Base-by-base conservation (phyloP, 2,113 vertebrate species). In the Carassius carassius region DNA sequence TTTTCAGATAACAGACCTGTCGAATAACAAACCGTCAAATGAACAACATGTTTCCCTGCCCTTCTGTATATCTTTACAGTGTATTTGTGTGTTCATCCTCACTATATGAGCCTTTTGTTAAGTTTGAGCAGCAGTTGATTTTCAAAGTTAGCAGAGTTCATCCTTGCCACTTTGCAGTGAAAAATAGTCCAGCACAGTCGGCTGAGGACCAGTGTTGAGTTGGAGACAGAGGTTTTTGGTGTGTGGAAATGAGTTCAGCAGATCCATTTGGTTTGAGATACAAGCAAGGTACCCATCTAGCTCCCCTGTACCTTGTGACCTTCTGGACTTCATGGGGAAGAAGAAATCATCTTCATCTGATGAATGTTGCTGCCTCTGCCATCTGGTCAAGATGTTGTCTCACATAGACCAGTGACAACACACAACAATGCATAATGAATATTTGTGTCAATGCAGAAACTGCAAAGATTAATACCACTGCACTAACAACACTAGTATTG, bases 361-460 rank as follows among this genome's bases (percentile, higher is more conserved):
- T 49, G 47, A 49, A 14, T 49, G 47, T 65, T 65, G 62, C 21
- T 1, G 21, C 62, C 62, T 65, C 62, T 65, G 62, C 23, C 62
- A 65, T 65, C 21, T 65, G 62, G 62, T 65, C 62, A 65, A 65
- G 62, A n/a, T 25, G 62, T 65, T 65, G 19, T 65, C 62, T 65
- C 2, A 65, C 21, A 65, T 65, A 65, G 7, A 65, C 2, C 2
- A 65, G 62, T n/a, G 2, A 41, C 37, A 41, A 41, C 6, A 41
- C 62, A 65, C 62, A 65, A 23, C n/a, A n/a, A n/a, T 25, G 62
- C 62, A 65, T 23, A 65, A 10, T n/a, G 5, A 25, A 25, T 65
- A 65, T n/a, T n/a, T 23, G 6, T 65, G 62, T 10, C 23, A 65
- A 29, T 16, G 65, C 65, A 67, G 25, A 67, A 67, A 29, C 25